Evolutionary conservation across 2,888 invertebrate genomes (phyloP).

Genomic region (Eilema depressum): DNA sequence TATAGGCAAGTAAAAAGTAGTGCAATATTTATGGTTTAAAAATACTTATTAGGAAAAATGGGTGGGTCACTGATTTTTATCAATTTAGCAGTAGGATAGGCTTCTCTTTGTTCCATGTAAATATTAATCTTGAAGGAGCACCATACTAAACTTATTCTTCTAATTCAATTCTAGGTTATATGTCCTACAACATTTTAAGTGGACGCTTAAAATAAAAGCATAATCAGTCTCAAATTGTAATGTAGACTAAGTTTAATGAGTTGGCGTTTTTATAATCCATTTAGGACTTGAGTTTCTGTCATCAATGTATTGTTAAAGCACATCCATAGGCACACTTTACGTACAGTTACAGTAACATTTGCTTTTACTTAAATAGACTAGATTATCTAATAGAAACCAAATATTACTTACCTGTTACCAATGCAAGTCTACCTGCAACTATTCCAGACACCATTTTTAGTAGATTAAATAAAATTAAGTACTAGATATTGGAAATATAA

Average conservation of each 20-base stretch:
- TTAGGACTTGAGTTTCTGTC: not conserved
- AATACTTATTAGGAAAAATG: not conserved
- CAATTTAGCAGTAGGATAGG: not conserved
- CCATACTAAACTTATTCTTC: not conserved
- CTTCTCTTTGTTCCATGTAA: not conserved
- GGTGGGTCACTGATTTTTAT: not conserved
- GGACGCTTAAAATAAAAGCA: not conserved
- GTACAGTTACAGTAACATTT: not conserved
- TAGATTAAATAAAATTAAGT: conserved; percentile 16
- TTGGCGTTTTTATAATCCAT: not conserved
- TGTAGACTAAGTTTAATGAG: not conserved
- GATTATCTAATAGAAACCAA: not conserved
- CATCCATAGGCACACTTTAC: not conserved
- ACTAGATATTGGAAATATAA: not conserved
- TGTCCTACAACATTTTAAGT: not conserved
- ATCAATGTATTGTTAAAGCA: not conserved
- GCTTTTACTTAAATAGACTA: not conserved
- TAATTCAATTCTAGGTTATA: not conserved
- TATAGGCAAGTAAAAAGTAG: too few species aligned
- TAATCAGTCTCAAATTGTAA: not conserved
- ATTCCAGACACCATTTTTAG: conserved; percentile 72
- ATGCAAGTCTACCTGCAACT: conserved; percentile 75
- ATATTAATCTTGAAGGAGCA: not conserved
- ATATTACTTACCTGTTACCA: conserved; percentile 74
- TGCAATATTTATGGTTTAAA: not conserved